Conservation (phyloP, 2,888 invertebrate species). For the Halictus quadricinctus region DNA sequence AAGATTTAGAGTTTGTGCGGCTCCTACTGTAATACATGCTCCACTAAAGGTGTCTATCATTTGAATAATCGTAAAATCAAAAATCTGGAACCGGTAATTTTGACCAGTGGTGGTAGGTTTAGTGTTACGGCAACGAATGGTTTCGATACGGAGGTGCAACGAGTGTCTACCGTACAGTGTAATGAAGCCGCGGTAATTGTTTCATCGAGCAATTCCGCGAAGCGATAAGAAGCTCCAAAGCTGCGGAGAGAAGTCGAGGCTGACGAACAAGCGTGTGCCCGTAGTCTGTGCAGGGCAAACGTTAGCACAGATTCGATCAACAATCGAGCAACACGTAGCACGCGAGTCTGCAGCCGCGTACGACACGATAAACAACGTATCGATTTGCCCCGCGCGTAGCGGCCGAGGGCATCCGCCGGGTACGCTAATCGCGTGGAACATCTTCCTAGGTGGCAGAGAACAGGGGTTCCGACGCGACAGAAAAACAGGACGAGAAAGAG, state of each 20-base stretch:
- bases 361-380: constrained; percentile 32
- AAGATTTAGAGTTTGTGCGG: too few relatives aligned
- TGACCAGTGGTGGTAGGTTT: too few relatives aligned
- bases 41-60: too few relatives aligned
- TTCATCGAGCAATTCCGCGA: constrained; percentile 26
- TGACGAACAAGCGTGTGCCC: constrained; percentile 27
- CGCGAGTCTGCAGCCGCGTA: constrained; percentile 25
- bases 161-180: too few relatives aligned
- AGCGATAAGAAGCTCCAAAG: constrained; percentile 9
- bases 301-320: constrained; percentile 34
- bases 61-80: too few relatives aligned
- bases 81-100: too few relatives aligned
- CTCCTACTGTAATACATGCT: too few relatives aligned
- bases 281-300: constrained; percentile 24
- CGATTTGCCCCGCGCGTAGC: background rate
- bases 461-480: background rate
- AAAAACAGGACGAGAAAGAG: background rate
- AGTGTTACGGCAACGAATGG: too few relatives aligned
- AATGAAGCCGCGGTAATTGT: background rate
- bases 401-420: background rate
- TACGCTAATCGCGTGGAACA: constrained; percentile 3
- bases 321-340: constrained; percentile 50
- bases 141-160: too few relatives aligned
- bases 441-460: background rate
- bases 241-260: constrained; percentile 3